Percentiles rank a stretch among this genome's conserved stretches.
Evolutionary conservation across 2,113 vertebrate genomes (phyloP).

Genomic region (Rattus rattus): DNA sequence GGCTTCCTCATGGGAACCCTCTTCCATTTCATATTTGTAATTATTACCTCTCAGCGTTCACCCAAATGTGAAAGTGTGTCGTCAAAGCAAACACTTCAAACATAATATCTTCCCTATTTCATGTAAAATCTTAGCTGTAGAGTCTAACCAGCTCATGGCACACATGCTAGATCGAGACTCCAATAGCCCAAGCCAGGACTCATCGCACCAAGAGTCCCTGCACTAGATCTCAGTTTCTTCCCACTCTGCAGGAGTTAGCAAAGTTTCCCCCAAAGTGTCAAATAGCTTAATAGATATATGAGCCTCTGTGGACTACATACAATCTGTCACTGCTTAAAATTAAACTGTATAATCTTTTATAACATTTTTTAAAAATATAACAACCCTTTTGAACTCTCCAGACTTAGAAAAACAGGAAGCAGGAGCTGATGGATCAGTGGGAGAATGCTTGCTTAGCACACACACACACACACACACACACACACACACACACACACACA

Average conservation of each 20-base stretch:
- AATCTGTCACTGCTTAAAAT: neutral
- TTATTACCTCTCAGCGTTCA: slow-evolving; percentile 35
- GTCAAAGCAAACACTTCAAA: slow-evolving; percentile 35
- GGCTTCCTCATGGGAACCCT: neutral
- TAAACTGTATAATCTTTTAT: neutral
- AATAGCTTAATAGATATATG: neutral
- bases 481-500: too few species aligned
- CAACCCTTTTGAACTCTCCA: neutral
- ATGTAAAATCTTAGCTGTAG: neutral
- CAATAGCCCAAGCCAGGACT: neutral
- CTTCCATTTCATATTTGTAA: neutral
- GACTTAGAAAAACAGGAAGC: neutral
- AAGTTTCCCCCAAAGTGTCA: neutral
- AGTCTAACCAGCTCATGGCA: neutral
- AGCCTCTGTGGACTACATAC: neutral
- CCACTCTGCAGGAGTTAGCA: neutral
- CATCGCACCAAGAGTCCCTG: neutral
- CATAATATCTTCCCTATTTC: neutral
- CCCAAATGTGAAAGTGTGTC: neutral
- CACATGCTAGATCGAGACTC: neutral
- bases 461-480: too few species aligned
- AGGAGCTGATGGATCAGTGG: neutral
- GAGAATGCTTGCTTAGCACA: neutral
- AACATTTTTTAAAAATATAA: too few species aligned
- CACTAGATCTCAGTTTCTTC: neutral